Base-by-base conservation (phyloP, 2,113 vertebrate species). In the Philantomba maxwellii region DNA sequence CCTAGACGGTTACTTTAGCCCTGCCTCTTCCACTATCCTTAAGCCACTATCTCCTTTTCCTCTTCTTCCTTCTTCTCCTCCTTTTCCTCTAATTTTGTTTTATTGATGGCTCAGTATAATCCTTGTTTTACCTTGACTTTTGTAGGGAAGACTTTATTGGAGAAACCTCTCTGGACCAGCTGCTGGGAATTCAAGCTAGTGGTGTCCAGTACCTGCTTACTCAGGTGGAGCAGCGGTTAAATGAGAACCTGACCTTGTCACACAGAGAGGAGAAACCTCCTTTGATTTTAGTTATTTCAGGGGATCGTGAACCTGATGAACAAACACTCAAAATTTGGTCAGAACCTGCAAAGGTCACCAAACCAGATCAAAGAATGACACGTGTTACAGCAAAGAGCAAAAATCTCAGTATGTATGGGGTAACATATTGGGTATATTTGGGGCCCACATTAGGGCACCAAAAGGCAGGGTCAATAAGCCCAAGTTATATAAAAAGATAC, bases 161-260 rank as follows among this genome's bases (percentile, higher is more conserved):
- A 28, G 91, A 90, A 30, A 2, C 23, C 30, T 60, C 75, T 88
- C 86, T 97, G 33, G 78, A 60, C n/a, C 51, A 91, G 23, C 25
- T 98, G 3, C 66, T 98, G 49, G 86, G 89, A 49, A 75, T 97
- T 86, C 47, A 87, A 36, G 64, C 64, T 60, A 45, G 14, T 33
- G 94, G 92, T 39, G 77, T 96, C 26, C 91, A 87, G 23, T 1
- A 7, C 49, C 70, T 97, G 9, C n/a, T 95, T 55, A 39, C 8
- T 62, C 49, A n/a, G 0, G 95, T 97, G 83, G 70, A 88, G 5
- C 25, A 91, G 45, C 26, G 3, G 47, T 88, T 98, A 26, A 89
- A 94, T 75, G 95, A 98, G 90, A 95, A 98, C 36, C 55, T 98
- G 66, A 96, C 53, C 33, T 39, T 96, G 53, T 62, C 81, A 28